phyloP scores from a whole-genome alignment of 2,888 invertebrate genomes.

The Plebejus melissa region DNA sequence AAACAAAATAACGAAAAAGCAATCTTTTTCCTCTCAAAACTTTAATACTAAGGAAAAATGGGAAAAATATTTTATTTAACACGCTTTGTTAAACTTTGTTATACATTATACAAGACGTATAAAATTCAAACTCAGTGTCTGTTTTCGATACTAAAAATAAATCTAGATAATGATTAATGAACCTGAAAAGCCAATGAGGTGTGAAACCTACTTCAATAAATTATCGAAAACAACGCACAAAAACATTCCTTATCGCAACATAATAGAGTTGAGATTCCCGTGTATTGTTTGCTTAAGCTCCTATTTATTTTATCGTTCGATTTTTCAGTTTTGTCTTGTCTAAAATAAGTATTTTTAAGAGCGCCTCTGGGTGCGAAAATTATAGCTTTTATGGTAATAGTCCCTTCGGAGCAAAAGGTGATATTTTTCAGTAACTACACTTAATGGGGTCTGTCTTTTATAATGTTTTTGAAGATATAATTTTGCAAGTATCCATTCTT shows the following conservation, averaged over 20 bases:
- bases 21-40: no score
- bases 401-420: background rate
- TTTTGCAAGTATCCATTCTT: no score
- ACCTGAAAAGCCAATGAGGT: conserved; percentile 33
- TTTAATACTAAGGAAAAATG: background rate
- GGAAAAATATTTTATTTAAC: background rate
- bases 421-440: background rate
- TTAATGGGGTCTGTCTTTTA: background rate
- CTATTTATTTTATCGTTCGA: background rate
- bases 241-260: background rate
- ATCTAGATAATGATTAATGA: conserved; percentile 34
- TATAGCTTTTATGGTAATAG: conserved; percentile 24
- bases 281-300: background rate
- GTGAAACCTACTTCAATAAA: conserved; percentile 22
- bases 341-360: conserved; percentile 25
- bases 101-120: background rate
- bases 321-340: conserved; percentile 11
- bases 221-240: background rate
- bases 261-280: background rate
- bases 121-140: conserved; percentile 17
- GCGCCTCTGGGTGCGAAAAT: conserved; percentile 17
- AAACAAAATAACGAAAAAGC: no score
- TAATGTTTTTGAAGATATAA: background rate
- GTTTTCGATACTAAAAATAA: conserved; percentile 31
- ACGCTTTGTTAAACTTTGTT: background rate